Conservation (phyloP, 2,797 vertebrate genomes). For the Gymnoscopelus braueri region DNA sequence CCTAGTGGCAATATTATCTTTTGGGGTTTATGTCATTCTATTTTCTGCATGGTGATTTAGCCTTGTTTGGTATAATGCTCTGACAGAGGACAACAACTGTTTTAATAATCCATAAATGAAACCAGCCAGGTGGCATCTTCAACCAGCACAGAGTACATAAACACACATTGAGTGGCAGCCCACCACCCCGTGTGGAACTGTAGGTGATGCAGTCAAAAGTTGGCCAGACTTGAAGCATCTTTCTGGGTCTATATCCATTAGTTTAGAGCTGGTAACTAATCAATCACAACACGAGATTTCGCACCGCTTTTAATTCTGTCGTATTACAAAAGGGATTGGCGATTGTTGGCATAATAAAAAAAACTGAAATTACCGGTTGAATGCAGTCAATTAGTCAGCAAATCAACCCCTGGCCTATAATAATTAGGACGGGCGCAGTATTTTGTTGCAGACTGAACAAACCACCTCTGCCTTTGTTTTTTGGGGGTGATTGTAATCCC, state of each 20-base stretch:
- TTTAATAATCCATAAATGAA: neutral
- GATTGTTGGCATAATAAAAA: conserved; percentile 34
- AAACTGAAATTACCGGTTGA: conserved; percentile 27
- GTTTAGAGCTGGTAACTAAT: conserved; percentile 55
- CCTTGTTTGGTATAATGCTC: no score
- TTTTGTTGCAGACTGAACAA: conserved; percentile 18
- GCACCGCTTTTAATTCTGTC: neutral
- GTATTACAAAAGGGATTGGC: conserved; percentile 13
- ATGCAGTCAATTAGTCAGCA: conserved; percentile 52
- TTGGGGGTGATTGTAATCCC: conserved; percentile 11
- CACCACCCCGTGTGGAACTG: neutral
- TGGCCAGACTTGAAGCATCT: conserved; percentile 19
- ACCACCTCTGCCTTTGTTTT: conserved; percentile 17
- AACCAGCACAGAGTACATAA: conserved; percentile 3
- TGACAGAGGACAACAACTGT: no score
- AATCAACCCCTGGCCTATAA: conserved; percentile 45
- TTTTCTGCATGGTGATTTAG: no score
- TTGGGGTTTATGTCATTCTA: no score
- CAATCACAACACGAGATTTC: conserved; percentile 63
- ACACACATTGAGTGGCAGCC: conserved; percentile 15
- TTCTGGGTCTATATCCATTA: conserved; percentile 27
- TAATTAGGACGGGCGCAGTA: conserved; percentile 41
- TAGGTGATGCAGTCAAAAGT: conserved; percentile 6
- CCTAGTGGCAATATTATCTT: no score
- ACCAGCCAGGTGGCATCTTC: conserved; percentile 1